Conservation (phyloP, 2,113 vertebrate species). For the Perca fluviatilis region DNA sequence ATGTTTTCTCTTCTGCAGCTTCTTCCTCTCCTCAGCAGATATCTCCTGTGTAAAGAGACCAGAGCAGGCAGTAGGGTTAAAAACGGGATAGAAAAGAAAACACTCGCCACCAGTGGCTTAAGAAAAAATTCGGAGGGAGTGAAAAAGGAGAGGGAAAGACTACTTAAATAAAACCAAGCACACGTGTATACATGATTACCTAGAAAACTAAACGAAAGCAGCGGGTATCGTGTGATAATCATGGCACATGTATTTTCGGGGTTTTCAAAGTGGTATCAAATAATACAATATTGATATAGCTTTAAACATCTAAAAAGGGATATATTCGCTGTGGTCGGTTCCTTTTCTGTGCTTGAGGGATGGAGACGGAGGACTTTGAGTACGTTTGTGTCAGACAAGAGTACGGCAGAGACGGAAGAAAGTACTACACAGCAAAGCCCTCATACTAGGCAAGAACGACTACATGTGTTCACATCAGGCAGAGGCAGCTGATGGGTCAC, state of each 20-base stretch:
- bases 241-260: background rate
- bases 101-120: background rate
- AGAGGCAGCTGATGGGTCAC: conserved; percentile 65
- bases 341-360: background rate
- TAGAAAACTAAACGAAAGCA: background rate
- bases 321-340: background rate
- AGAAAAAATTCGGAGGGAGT: background rate
- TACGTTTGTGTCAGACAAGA: background rate
- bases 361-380: background rate
- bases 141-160: background rate
- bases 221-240: background rate
- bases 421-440: conserved; percentile 21
- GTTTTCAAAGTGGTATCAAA: background rate
- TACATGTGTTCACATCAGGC: conserved; percentile 38
- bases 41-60: conserved; percentile 81
- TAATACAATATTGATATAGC: background rate
- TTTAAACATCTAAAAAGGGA: background rate
- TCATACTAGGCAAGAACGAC: background rate
- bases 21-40: conserved; percentile 93
- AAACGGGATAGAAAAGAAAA: background rate
- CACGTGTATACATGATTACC: background rate
- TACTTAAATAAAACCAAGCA: conserved; percentile 8
- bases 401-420: background rate
- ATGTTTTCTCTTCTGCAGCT: conserved; percentile 93
- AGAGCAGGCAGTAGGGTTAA: conserved; percentile 19